A percentile compares a stretch with the other conserved stretches of the same genome.
phyloP scores from a whole-genome alignment of 2,888 invertebrate species.

The Chymomyza procnemis region DNA sequence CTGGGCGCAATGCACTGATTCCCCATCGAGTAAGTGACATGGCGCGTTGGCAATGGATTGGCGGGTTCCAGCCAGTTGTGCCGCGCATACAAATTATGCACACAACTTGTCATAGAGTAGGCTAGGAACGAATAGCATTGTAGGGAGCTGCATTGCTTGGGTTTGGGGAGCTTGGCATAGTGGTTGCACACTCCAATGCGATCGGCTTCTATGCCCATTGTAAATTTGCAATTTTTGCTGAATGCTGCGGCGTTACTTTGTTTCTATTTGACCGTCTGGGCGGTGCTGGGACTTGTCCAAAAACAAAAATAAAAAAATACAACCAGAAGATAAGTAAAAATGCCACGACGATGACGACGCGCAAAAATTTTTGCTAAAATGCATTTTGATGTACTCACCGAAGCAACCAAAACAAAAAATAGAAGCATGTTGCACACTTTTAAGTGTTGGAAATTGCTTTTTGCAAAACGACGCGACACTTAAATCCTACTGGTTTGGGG shows the following conservation, averaged over 20 bases:
- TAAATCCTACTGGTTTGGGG: conserved; percentile 19
- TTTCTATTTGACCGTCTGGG: conserved; percentile 33
- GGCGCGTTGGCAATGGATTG: conserved; percentile 59
- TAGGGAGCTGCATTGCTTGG: too few relatives aligned
- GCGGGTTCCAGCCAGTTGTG: conserved; percentile 14
- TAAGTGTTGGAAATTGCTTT: conserved; percentile 42
- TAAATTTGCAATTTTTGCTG: conserved; percentile 68
- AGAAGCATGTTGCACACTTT: conserved; percentile 37
- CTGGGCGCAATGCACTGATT: neutral
- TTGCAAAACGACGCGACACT: conserved; percentile 3
- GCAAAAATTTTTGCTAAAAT: conserved; percentile 57
- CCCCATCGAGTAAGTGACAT: conserved; percentile 10
- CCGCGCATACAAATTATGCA: conserved; percentile 61
- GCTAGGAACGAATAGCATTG: neutral
- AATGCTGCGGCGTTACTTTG: conserved; percentile 57
- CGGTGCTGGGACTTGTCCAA: conserved; percentile 17
- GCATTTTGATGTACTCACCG: conserved; percentile 65
- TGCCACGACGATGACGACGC: conserved; percentile 23
- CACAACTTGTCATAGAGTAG: neutral
- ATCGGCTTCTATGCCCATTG: conserved; percentile 48
- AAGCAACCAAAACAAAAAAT: neutral
- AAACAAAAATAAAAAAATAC: too few relatives aligned
- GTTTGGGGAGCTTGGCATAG: too few relatives aligned
- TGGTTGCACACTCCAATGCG: conserved; percentile 3
- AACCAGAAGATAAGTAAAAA: conserved; percentile 1